Evolutionary conservation across 2,888 invertebrate genomes (phyloP), one percentile per base, ranked within the genome.

Genomic region (Teinopalpus imperialis): DNA sequence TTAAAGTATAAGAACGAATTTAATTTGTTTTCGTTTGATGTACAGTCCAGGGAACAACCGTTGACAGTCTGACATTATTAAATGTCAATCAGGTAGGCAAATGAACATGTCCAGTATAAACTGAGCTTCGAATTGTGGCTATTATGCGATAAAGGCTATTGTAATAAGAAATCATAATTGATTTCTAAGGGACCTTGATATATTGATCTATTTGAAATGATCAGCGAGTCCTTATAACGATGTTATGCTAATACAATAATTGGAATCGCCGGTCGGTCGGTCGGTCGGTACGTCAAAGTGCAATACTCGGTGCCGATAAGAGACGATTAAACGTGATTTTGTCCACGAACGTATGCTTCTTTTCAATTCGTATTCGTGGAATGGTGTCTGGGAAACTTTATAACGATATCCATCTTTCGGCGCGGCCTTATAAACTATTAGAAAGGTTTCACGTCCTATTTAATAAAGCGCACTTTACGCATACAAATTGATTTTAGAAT

Each of bases 161-260:
- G 16, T 1, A 18, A 29, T 41, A 46, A n/a, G n/a, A 32, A 14
- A 14, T 10, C 1, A 6, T 16, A 2, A 12, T 2, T 10, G 6
- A 2, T 8, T 32, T 8, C n/a, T n/a, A 8, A 20, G 18, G 7
- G 34, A 2, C 10, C 46, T 26, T 29, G 6, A 9, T 41, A 46
- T 16, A 31, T 2, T 5, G 39, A 43, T 36, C 50, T 47, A 41
- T 37, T 57, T 55, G 48, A 48, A 57, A 57, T 57, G 50, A 45
- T 42, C 42, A 46, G 37, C 47, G 41, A 16, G 42, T 49, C 41
- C 18, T 31, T 41, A 43, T 48, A 44, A 47, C 40, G 47, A 49
- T 53, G 54, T 55, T 61, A 61, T 61, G 61, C 20, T 51, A 61
- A 61, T 59, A 47, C 51, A 52, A 50, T 61, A 61, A 61, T 61